These are phyloP conservation scores for Platalea minor DNA, from an alignment of 2,797 vertebrate species.

Conservation along the genomic window DNA sequence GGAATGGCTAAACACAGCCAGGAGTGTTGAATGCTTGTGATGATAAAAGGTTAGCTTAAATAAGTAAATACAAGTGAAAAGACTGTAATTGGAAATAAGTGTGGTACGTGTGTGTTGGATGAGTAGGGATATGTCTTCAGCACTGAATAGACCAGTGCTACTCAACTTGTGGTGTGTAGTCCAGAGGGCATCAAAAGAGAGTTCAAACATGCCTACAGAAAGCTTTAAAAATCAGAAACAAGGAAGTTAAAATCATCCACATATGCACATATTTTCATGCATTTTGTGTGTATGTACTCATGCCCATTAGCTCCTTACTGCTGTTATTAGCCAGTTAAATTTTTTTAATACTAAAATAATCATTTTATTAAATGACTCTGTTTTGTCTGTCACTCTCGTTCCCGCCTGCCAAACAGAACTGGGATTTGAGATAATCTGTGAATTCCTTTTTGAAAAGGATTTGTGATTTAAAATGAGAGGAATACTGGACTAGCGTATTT, in stretches of 20 bases:
- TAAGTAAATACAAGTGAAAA: background rate
- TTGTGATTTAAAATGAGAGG: slow-evolving; percentile 15
- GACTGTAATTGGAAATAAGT: background rate
- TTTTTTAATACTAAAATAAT: background rate
- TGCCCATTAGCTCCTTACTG: background rate
- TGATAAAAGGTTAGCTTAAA: background rate
- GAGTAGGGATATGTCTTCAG: background rate
- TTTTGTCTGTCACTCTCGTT: background rate
- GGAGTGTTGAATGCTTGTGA: background rate
- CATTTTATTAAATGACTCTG: background rate
- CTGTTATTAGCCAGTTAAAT: background rate
- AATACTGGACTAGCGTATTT: slow-evolving; percentile 14
- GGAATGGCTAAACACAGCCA: background rate
- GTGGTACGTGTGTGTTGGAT: background rate
- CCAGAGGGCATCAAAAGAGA: background rate
- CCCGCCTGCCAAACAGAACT: slow-evolving; percentile 6
- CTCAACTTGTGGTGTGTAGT: background rate
- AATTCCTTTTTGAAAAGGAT: slow-evolving; percentile 15
- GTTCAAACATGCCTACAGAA: background rate
- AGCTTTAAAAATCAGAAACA: background rate
- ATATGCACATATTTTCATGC: background rate
- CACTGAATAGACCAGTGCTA: background rate
- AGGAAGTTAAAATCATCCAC: background rate
- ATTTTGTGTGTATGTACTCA: background rate
- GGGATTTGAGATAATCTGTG: slow-evolving; percentile 47